Evolutionary conservation across 2,113 vertebrate genomes (phyloP), one percentile per base, ranked within the genome.

Genomic region (Eidolon helvum): DNA sequence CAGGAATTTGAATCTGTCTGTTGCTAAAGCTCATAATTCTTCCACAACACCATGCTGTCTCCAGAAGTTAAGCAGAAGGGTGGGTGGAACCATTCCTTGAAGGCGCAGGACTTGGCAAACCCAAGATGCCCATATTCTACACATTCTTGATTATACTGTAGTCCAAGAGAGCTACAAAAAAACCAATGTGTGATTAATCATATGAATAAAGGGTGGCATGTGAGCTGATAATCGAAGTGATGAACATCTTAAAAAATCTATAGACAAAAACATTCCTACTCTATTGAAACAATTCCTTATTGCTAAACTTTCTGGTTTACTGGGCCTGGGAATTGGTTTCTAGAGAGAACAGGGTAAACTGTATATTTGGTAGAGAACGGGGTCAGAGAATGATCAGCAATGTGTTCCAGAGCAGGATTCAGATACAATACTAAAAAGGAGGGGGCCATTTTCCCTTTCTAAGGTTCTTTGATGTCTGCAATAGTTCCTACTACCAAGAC

Each of bases 241-340:
- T 87, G 11, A 92, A 80, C 19, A 35, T 38, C 89, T 66, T n/a
- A 65, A 14, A 93, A 94, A 93, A 86, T 50, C 26, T 83, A 74
- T 21, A 72, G 10, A 90, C 35, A 95, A 95, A 94, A 97, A 79
- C 24, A 86, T 84, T 84, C 35, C 26, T 84, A 74, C 65, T 53
- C 28, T 84, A 6, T 45, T 93, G 38, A 33, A 95, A 93, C 10
- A 96, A 95, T 18, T 69, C 24, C 14, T 87, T 63, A 86, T 28
- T 80, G 40, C n/a, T 72, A 65, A 48, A 92, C 30, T 92, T 97
- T 55, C 75, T 93, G 69, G 24, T 35, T 88, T 91, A 63, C 43
- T 82, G 72, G 30, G 35, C 16, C 3, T 88, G 40, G 78, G 48
- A 95, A 84, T 7, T 90, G 59, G 69, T 15, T 89, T 38, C 83